These are phyloP conservation scores for Parambassis ranga DNA, from an alignment of 2,797 vertebrate genomes.

Conservation along the genomic window DNA sequence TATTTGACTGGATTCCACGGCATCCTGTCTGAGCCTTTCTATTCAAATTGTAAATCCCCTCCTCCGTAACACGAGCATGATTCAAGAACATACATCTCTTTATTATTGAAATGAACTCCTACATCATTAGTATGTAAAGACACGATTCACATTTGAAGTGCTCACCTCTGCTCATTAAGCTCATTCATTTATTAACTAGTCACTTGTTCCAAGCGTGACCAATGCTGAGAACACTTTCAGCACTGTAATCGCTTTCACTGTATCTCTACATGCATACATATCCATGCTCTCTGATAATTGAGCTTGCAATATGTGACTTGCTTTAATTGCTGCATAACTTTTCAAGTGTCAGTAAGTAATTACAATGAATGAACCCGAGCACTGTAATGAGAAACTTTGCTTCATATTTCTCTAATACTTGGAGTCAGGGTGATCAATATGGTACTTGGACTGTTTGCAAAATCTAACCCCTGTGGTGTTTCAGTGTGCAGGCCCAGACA, in stretches of 20 bases:
- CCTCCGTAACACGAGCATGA: constrained; percentile 40
- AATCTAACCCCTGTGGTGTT: constrained; percentile 30
- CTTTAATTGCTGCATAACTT: constrained; percentile 54
- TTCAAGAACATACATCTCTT: constrained; percentile 57
- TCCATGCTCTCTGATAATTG: constrained; percentile 31
- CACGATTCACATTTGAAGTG: constrained; percentile 50
- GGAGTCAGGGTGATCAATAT: constrained; percentile 50
- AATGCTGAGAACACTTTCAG: constrained; percentile 45
- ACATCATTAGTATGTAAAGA: constrained; percentile 59
- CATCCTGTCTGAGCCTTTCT: constrained; percentile 9
- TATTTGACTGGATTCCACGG: constrained; percentile 49
- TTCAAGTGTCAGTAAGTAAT: constrained; percentile 40
- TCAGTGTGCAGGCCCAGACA: constrained; percentile 6
- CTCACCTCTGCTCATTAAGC: constrained; percentile 66
- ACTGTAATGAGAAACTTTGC: constrained; percentile 45
- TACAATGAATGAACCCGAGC: constrained; percentile 24
- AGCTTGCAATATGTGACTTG: constrained; percentile 33
- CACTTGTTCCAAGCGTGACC: constrained; percentile 50
- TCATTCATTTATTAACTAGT: constrained; percentile 62
- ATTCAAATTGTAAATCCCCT: constrained; percentile 60
- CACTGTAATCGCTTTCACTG: constrained; percentile 45
- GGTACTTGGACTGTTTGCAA: not conserved
- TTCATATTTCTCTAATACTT: constrained; percentile 46
- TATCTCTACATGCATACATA: constrained; percentile 37
- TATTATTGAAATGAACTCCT: constrained; percentile 59